These are phyloP conservation scores for Prionchulus punctatus DNA, from an alignment of 2,888 invertebrate species.

Conservation along the genomic window DNA sequence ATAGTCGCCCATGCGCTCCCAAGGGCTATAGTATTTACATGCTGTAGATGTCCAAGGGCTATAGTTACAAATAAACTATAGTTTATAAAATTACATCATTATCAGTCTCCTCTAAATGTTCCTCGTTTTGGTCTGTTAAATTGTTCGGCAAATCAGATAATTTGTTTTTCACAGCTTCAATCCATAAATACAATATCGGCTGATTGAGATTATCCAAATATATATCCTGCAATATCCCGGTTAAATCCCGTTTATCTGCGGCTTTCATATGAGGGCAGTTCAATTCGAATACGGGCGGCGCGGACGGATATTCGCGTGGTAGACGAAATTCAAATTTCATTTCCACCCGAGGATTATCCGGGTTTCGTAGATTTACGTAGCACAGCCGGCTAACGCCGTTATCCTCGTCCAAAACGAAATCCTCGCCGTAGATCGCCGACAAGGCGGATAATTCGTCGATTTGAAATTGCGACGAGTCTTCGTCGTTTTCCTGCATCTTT, in stretches of 20 bases:
- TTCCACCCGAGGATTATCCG: too few relatives aligned
- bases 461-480: too few relatives aligned
- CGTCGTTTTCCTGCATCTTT: too few relatives aligned
- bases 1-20: too few relatives aligned
- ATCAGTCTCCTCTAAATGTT: neutral
- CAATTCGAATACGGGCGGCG: neutral
- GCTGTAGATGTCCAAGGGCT: too few relatives aligned
- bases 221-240: neutral
- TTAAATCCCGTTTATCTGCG: neutral
- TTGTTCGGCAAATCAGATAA: neutral
- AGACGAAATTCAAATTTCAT: neutral
- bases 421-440: neutral
- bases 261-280: conserved; percentile 1
- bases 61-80: too few relatives aligned
- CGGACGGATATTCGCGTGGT: neutral
- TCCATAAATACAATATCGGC: conserved; percentile 1
- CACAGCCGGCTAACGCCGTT: neutral
- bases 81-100: too few relatives aligned
- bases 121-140: neutral
- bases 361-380: neutral
- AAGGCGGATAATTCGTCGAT: neutral
- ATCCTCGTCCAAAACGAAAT: neutral
- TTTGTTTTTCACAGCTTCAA: neutral
- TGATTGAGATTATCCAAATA: conserved; percentile 2
- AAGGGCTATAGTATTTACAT: too few relatives aligned